Evolutionary conservation across 2,888 invertebrate species (phyloP), one percentile per base, ranked within the genome.

Genomic region (Taphrorychus bicolor): DNA sequence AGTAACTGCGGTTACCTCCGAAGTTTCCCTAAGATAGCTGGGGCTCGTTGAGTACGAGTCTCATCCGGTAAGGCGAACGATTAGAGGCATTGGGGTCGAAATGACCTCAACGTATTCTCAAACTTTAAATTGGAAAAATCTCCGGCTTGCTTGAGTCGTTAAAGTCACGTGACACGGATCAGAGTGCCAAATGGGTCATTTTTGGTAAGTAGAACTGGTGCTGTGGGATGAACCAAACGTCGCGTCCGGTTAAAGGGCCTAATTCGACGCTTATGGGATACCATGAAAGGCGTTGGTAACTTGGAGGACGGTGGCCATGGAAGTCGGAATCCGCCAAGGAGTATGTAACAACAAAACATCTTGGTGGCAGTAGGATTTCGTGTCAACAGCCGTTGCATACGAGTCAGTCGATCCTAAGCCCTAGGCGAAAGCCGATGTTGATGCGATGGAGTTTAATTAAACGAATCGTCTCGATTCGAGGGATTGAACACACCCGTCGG

Each of bases 201-300:
- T 88, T 88, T 88, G 87, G 88, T 88, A 89, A 89, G 88, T 88
- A 89, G 89, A 89, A 90, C 89, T 90, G 89, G 89, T 87, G 89
- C 86, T 90, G 88, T 86, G 88, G 88, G 88, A 88, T 90, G 88
- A 89, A 90, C 87, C 87, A 85, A 88, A 42, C 42, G 42, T 42
- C 82, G 16, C 32, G 32, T 32, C 82, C 85, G 85, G 87, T 86
- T 88, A 69, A 87, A 86, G 88, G 84, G 87, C 87, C 87, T 79
- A 83, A 87, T 82, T 79, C 83, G 84, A 86, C 85, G 86, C 87
- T 85, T 83, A 85, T 84, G 80, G 83, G 86, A 87, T 75, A 83
- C 86, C 86, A 85, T 82, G 82, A 86, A 87, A 85, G 87, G 86
- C 83, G 87, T 87, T 86, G 85, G 74, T 76, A 75, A 74, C 73